A percentile compares a stretch with the other conserved stretches of the same genome.
Conservation (phyloP, 2,888 invertebrate genomes). For the Drosophila kuntzei region DNA sequence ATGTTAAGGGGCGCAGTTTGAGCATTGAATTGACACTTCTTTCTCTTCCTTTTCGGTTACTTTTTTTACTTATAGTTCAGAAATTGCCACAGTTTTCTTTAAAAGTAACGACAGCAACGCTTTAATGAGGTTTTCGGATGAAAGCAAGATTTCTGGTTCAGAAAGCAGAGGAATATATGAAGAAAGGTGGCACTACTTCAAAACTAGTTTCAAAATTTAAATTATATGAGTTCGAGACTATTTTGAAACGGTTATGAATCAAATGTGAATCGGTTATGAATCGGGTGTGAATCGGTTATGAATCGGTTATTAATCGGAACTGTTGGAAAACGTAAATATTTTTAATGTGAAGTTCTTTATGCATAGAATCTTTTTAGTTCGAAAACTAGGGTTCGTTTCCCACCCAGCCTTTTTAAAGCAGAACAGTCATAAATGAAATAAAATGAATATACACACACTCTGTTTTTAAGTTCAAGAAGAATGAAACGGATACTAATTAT, state of each 20-base stretch:
- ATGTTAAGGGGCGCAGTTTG: conserved; percentile 62
- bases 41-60: conserved; percentile 4
- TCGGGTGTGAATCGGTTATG: not conserved
- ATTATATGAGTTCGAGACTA: not conserved
- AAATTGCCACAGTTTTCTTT: conserved; percentile 13
- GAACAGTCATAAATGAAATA: no score
- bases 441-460: no score
- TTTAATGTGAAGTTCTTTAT: not conserved
- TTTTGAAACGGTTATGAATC: not conserved
- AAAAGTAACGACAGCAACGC: not conserved
- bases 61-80: conserved; percentile 2
- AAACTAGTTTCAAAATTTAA: not conserved
- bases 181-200: not conserved
- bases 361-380: no score
- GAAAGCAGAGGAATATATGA: not conserved
- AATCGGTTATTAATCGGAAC: not conserved
- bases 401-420: no score
- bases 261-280: no score
- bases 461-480: no score
- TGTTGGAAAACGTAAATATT: not conserved
- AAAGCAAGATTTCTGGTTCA: not conserved
- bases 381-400: no score
- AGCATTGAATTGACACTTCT: conserved; percentile 17
- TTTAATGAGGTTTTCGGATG: not conserved
- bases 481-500: no score